Percentiles rank a stretch among this genome's conserved stretches.
phyloP scores from a whole-genome alignment of 2,113 vertebrate species.

The Gorsachius goisagi region DNA sequence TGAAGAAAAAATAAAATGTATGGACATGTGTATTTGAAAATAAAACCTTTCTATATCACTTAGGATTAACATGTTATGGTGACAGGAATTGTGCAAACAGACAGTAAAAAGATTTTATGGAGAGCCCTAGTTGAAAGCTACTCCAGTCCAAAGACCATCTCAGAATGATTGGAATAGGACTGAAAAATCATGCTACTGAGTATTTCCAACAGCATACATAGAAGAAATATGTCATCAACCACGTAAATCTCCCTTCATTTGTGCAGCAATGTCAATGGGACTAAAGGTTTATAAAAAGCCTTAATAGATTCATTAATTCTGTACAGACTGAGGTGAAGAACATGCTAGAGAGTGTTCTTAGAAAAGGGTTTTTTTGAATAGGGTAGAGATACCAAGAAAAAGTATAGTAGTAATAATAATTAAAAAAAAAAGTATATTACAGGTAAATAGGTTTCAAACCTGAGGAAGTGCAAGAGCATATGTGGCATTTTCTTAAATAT shows the following conservation, averaged over 20 bases:
- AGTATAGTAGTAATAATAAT: neutral
- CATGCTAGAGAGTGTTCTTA: neutral
- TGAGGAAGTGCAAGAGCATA: neutral
- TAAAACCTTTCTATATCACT: neutral
- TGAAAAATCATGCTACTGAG: neutral
- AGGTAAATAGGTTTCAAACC: neutral
- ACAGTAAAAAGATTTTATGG: neutral
- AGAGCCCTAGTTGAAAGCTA: neutral
- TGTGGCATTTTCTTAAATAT: neutral
- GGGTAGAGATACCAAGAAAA: neutral
- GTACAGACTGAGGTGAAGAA: neutral
- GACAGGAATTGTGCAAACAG: neutral
- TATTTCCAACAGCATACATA: neutral
- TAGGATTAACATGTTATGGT: neutral
- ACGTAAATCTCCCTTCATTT: neutral
- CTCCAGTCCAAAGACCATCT: neutral
- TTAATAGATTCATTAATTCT: neutral
- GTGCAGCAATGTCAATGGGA: neutral
- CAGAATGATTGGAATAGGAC: neutral
- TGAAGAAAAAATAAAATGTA: neutral
- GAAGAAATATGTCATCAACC: neutral
- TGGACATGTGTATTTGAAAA: neutral
- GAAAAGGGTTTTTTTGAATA: neutral
- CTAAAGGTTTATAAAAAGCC: neutral
- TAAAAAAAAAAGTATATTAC: neutral